These are phyloP conservation scores for Pomatorhinus ruficollis DNA, from an alignment of 2,113 vertebrate species.

Conservation along the genomic window DNA sequence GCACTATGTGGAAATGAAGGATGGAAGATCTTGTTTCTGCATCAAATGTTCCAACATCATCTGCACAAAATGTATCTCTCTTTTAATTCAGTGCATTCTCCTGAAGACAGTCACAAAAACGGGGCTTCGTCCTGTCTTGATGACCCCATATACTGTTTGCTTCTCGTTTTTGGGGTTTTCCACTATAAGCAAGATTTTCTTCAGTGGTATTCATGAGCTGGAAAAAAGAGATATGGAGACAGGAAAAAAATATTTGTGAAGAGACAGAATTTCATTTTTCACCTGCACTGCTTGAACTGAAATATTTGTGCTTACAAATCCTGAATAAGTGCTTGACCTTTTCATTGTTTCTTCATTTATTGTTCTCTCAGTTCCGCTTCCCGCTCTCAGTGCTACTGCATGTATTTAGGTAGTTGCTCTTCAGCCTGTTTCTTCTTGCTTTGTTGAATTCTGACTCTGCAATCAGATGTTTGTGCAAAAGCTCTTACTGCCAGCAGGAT, in stretches of 20 bases:
- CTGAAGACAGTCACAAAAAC: background rate
- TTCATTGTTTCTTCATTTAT: slow-evolving; percentile 29
- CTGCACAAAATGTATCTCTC: rapidly evolving
- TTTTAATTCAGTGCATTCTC: background rate
- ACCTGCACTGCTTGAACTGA: background rate
- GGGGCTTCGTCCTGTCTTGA: background rate
- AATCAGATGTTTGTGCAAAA: background rate
- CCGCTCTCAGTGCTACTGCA: background rate
- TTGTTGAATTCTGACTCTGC: background rate
- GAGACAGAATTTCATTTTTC: background rate
- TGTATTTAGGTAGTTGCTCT: background rate
- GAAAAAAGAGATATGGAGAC: background rate
- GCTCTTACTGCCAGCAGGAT: background rate
- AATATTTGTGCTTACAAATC: background rate
- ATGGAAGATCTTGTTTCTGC: background rate
- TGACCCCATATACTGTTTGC: rapidly evolving
- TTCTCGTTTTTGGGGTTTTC: background rate
- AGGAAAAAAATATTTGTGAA: background rate
- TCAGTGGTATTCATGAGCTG: background rate
- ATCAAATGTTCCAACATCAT: background rate
- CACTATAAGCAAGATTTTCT: background rate
- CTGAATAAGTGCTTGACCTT: slow-evolving; percentile 8
- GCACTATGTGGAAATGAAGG: background rate
- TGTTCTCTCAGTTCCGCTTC: background rate
- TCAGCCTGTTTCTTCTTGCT: background rate